These are phyloP conservation scores for Camelus dromedarius DNA, from an alignment of 2,113 vertebrate species.

Conservation along the genomic window DNA sequence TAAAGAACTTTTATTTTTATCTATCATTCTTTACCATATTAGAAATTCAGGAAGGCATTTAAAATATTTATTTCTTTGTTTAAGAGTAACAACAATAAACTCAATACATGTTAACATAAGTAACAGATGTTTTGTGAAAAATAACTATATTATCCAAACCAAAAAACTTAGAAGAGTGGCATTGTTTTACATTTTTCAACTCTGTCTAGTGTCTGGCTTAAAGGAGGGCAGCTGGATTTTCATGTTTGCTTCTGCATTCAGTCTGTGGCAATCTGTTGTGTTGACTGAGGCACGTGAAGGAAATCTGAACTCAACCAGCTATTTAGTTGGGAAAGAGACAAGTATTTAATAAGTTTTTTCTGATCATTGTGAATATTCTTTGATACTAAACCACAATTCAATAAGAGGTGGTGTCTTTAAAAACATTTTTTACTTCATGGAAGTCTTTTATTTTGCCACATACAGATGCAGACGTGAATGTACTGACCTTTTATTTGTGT, in stretches of 20 bases:
- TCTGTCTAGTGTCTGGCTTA: not conserved
- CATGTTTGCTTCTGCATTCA: not conserved
- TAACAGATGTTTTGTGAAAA: not conserved
- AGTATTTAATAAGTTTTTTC: not conserved
- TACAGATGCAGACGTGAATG: not conserved
- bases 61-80: not conserved
- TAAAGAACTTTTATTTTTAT: not conserved
- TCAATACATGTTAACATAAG: not conserved
- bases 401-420: not conserved
- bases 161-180: not conserved
- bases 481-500: constrained; percentile 16
- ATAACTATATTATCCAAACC: not conserved
- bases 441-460: not conserved
- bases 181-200: not conserved
- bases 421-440: constrained; percentile 31
- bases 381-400: not conserved
- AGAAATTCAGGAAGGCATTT: not conserved
- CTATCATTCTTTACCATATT: not conserved
- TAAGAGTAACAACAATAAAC: not conserved
- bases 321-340: not conserved
- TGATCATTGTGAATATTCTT: not conserved
- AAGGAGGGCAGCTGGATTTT: not conserved
- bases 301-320: not conserved
- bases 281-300: not conserved
- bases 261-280: not conserved